Percentiles rank a stretch among this genome's conserved stretches.
phyloP scores from a whole-genome alignment of 2,113 vertebrate species.

The Notechis scutatus region DNA sequence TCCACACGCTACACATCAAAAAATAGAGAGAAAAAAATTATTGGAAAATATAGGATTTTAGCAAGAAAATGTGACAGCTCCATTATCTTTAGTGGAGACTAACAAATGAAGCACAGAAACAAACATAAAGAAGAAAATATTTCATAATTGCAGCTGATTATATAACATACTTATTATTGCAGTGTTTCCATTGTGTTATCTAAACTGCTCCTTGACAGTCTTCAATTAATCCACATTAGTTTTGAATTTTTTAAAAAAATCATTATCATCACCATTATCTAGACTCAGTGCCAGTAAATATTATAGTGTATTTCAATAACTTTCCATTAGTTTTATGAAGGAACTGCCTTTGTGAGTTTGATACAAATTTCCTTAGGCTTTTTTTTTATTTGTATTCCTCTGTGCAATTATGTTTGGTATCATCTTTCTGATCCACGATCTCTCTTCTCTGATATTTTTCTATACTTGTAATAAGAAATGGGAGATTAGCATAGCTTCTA shows the following conservation, averaged over 20 bases:
- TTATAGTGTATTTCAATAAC: constrained; percentile 39
- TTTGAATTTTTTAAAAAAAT: constrained; percentile 56
- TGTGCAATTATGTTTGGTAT: neutral
- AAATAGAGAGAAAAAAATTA: neutral
- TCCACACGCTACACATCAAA: neutral
- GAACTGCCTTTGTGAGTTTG: neutral
- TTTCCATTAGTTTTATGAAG: neutral
- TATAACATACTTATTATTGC: constrained; percentile 19
- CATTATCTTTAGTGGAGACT: neutral
- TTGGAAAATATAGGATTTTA: neutral
- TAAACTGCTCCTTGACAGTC: constrained; percentile 46
- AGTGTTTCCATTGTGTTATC: constrained; percentile 43
- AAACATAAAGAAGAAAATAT: constrained; percentile 23
- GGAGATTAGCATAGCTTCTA: neutral
- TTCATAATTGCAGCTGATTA: neutral
- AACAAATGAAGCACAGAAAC: neutral
- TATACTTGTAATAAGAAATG: neutral
- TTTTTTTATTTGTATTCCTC: neutral
- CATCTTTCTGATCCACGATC: neutral
- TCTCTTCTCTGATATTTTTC: neutral
- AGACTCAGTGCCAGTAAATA: neutral
- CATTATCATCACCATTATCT: constrained; percentile 30
- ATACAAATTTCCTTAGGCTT: neutral
- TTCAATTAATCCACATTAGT: constrained; percentile 45
- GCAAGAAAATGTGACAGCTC: neutral